phyloP scores from a whole-genome alignment of 64 coral and sea anemone genomes.

The Montipora efflorescens region DNA sequence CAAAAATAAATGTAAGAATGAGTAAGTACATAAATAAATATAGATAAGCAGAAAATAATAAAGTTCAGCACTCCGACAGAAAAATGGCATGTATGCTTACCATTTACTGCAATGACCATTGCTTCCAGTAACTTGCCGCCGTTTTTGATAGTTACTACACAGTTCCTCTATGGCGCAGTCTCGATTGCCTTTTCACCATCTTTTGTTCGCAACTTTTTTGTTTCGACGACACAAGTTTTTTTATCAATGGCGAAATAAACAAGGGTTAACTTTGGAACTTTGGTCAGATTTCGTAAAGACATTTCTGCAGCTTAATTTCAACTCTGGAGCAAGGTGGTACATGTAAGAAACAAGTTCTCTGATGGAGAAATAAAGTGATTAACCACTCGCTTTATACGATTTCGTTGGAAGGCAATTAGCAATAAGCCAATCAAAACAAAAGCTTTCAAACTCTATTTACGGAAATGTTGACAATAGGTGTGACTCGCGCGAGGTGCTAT shows the following conservation, averaged over 20 bases:
- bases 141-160: constrained; percentile 17
- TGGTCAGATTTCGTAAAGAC: constrained; percentile 3
- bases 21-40: neutral
- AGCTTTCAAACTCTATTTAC: too few species aligned
- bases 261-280: constrained; percentile 42
- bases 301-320: neutral
- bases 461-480: too few species aligned
- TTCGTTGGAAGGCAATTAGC: too few species aligned
- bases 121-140: constrained; percentile 30
- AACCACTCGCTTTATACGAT: too few species aligned
- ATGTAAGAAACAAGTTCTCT: too few species aligned
- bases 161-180: constrained; percentile 14
- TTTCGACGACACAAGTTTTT: constrained; percentile 40
- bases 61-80: neutral
- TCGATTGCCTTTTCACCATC: constrained; percentile 11
- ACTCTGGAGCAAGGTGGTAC: too few species aligned
- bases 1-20: neutral
- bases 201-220: constrained; percentile 43
- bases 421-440: too few species aligned
- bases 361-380: too few species aligned
- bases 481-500: too few species aligned
- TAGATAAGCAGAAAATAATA: neutral
- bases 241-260: constrained; percentile 35
- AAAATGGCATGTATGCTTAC: constrained; percentile 18
- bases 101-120: constrained; percentile 47